These are phyloP conservation scores for Nyctereutes procyonoides DNA, from an alignment of 2,113 vertebrate genomes.

Conservation along the genomic window DNA sequence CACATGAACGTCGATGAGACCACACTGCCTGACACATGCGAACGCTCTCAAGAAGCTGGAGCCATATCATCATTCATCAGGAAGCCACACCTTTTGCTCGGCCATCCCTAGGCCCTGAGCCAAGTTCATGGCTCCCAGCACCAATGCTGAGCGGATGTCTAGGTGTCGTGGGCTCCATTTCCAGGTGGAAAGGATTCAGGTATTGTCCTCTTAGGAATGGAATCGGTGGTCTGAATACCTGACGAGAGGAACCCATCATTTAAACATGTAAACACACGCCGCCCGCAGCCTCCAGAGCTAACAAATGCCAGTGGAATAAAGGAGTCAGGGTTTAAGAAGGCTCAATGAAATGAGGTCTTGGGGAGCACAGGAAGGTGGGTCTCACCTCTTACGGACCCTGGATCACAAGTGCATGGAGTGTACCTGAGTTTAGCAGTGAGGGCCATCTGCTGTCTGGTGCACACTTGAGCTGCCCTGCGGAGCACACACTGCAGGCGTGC, in stretches of 20 bases:
- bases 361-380: too few species aligned
- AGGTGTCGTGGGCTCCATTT: neutral
- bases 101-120: accelerated
- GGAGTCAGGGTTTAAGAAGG: neutral
- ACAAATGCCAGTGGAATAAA: neutral
- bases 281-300: neutral
- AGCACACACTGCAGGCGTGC: accelerated
- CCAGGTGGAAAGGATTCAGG: neutral
- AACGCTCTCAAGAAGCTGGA: accelerated
- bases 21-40: accelerated
- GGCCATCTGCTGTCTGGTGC: accelerated
- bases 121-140: accelerated
- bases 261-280: neutral
- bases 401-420: neutral
- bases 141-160: neutral
- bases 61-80: accelerated
- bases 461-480: neutral
- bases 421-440: neutral
- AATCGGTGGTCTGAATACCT: neutral
- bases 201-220: neutral
- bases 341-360: neutral
- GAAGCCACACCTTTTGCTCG: neutral
- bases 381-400: accelerated
- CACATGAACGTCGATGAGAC: accelerated
- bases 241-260: neutral